Conservation (phyloP, 2,113 vertebrate genomes). For the Osmerus mordax region DNA sequence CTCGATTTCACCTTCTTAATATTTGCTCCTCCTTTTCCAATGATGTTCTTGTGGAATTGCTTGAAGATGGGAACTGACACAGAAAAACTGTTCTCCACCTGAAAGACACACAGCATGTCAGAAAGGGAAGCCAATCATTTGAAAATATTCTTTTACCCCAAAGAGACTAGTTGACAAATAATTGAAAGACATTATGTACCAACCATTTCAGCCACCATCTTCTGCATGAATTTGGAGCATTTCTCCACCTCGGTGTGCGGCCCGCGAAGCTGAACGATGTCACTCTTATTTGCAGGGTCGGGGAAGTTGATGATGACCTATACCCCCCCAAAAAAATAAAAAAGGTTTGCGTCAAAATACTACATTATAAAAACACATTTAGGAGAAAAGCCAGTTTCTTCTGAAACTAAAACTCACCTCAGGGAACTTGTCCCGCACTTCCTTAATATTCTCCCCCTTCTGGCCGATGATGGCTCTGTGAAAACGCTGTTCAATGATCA, state of each 20-base stretch:
- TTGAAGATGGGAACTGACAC: conserved; percentile 99
- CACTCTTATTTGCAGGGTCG: conserved; percentile 92
- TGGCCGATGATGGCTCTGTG: conserved; percentile 98
- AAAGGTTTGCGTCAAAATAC: neutral
- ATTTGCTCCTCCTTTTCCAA: conserved; percentile 97
- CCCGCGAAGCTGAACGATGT: conserved; percentile 95
- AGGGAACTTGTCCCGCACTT: conserved; percentile 96
- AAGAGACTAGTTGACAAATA: neutral
- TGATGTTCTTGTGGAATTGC: conserved; percentile 99
- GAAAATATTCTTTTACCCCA: neutral
- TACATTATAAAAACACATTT: neutral
- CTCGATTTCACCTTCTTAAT: conserved; percentile 84
- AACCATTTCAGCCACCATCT: conserved; percentile 97
- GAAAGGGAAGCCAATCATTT: neutral
- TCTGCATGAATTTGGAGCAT: conserved; percentile 96
- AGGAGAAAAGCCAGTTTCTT: neutral
- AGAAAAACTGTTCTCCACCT: conserved; percentile 95
- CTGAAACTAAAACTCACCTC: conserved; percentile 73
- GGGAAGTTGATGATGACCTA: conserved; percentile 99
- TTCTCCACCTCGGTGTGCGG: conserved; percentile 97
- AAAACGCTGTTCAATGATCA: conserved; percentile 98
- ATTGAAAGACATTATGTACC: neutral
- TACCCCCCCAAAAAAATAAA: too few species aligned
- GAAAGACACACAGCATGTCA: neutral
- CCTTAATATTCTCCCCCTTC: conserved; percentile 96